Conservation (phyloP, 2,888 invertebrate species). For the Cheilosia variabilis region DNA sequence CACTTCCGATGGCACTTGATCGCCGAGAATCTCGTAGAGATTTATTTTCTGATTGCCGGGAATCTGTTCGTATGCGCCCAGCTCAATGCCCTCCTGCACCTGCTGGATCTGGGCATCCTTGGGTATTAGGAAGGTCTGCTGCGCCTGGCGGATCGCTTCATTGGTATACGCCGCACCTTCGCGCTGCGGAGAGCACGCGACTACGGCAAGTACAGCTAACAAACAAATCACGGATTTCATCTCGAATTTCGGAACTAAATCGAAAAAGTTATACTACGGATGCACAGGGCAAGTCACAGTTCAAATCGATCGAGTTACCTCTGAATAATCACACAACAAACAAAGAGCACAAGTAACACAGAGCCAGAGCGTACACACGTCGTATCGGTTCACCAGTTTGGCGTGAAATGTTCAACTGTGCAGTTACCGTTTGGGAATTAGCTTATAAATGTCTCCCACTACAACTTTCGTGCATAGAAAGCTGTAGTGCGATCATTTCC, state of each 20-base stretch:
- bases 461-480: slow-evolving; percentile 59
- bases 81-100: slow-evolving; percentile 93
- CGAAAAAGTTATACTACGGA: neutral
- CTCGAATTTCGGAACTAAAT: slow-evolving; percentile 14
- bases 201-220: slow-evolving; percentile 76
- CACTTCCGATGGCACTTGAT: slow-evolving; percentile 93
- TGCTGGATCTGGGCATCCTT: slow-evolving; percentile 94
- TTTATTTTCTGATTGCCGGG: slow-evolving; percentile 93
- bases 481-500: slow-evolving; percentile 53
- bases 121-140: slow-evolving; percentile 92
- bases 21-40: slow-evolving; percentile 92
- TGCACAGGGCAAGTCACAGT: neutral
- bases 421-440: slow-evolving; percentile 48
- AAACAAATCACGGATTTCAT: slow-evolving; percentile 77
- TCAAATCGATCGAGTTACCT: slow-evolving; percentile 12
- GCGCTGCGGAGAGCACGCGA: slow-evolving; percentile 86
- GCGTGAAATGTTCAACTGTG: slow-evolving; percentile 66
- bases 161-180: slow-evolving; percentile 93
- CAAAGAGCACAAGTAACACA: slow-evolving; percentile 6
- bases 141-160: slow-evolving; percentile 94
- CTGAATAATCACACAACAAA: neutral
- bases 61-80: slow-evolving; percentile 93
- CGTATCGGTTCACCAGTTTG: slow-evolving; percentile 38
- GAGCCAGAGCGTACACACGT: slow-evolving; percentile 9
- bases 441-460: slow-evolving; percentile 74